A percentile compares a stretch with the other conserved stretches of the same genome.
Conservation (phyloP, 2,888 invertebrate genomes). For the Oligia strigilis region DNA sequence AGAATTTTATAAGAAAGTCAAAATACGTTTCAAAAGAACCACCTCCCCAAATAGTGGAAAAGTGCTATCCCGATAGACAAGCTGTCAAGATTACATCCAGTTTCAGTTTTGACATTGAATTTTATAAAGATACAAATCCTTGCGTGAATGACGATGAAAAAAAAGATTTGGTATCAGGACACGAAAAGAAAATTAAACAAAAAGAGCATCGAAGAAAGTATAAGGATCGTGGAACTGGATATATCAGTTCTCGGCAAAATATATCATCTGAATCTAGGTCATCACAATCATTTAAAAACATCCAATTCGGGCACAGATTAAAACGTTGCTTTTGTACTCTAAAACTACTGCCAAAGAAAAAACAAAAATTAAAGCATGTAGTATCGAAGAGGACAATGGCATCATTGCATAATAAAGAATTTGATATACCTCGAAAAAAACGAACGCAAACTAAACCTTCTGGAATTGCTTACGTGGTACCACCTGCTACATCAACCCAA, state of each 20-base stretch:
- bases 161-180: slow-evolving; percentile 6
- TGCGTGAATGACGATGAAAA: slow-evolving; percentile 10
- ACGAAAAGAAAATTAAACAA: slow-evolving; percentile 18
- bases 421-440: slow-evolving; percentile 7
- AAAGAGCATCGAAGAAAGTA: slow-evolving; percentile 15
- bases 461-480: slow-evolving; percentile 30
- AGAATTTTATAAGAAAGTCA: slow-evolving; percentile 16
- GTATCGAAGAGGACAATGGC: slow-evolving; percentile 55
- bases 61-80: slow-evolving; percentile 43
- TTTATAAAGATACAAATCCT: slow-evolving; percentile 61
- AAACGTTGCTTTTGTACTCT: slow-evolving; percentile 73
- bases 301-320: slow-evolving; percentile 42
- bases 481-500: slow-evolving; percentile 21
- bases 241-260: slow-evolving; percentile 5
- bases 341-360: slow-evolving; percentile 64
- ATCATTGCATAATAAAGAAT: slow-evolving; percentile 7
- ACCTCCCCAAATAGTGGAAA: background rate
- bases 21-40: slow-evolving; percentile 10
- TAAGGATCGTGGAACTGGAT: slow-evolving; percentile 2
- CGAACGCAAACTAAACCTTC: slow-evolving; percentile 46
- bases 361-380: slow-evolving; percentile 20
- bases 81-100: slow-evolving; percentile 64
- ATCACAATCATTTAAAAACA: slow-evolving; percentile 37
- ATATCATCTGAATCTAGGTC: slow-evolving; percentile 47
- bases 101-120: slow-evolving; percentile 70